These are phyloP conservation scores for Notodonta dromedarius DNA, from an alignment of 2,888 invertebrate genomes.

Conservation along the genomic window DNA sequence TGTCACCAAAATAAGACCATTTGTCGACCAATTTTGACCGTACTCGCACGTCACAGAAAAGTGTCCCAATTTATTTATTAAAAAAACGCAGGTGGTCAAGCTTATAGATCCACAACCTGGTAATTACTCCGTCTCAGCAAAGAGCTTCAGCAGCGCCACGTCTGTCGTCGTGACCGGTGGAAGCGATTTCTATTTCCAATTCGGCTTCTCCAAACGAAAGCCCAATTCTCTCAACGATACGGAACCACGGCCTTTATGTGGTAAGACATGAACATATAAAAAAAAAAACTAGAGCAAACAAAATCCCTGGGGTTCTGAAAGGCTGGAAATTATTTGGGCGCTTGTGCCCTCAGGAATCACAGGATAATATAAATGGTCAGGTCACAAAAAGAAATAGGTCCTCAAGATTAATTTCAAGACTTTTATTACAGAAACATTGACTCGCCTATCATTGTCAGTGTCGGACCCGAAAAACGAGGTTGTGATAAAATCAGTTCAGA, in stretches of 20 bases:
- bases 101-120: constrained; percentile 22
- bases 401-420: not conserved
- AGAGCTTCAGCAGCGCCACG: constrained; percentile 11
- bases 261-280: constrained; percentile 13
- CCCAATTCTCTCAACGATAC: constrained; percentile 27
- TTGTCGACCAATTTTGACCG: too few relatives aligned
- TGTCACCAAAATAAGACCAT: too few relatives aligned
- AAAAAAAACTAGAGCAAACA: not conserved
- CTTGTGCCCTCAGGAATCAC: too few relatives aligned
- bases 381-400: too few relatives aligned
- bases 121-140: constrained; percentile 24
- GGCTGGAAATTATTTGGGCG: too few relatives aligned
- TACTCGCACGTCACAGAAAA: too few relatives aligned
- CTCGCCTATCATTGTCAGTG: not conserved
- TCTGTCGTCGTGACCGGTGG: constrained; percentile 26
- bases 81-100: constrained; percentile 20
- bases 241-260: constrained; percentile 24
- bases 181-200: constrained; percentile 28
- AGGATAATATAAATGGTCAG: too few relatives aligned
- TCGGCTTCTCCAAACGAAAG: constrained; percentile 29
- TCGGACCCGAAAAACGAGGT: constrained; percentile 14
- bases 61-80: not conserved
- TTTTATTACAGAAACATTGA: not conserved
- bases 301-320: too few relatives aligned
- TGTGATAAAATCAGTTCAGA: constrained; percentile 14